Evolutionary conservation across 2,113 vertebrate species (phyloP), one percentile per base, ranked within the genome.

Genomic region (Melospiza georgiana): DNA sequence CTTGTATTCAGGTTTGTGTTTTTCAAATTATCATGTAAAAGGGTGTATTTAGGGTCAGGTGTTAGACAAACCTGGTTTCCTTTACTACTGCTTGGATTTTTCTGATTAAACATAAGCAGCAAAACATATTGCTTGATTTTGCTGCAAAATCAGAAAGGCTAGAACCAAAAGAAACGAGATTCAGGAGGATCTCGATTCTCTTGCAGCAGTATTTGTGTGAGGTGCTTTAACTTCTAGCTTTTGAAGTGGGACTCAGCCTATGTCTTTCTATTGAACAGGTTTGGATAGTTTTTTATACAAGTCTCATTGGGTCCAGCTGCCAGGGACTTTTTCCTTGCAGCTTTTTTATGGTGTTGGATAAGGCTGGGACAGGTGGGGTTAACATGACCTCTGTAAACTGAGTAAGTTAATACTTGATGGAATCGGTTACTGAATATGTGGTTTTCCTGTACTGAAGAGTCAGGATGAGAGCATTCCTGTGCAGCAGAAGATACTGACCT

Each of bases 321-420:
- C 59, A 28, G 59, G 5, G 9, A 15, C 25, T 23, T 48, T 41
- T 82, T 44, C 11, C 20, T 37, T 46, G 48, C 4, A n/a, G 16
- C 5, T 63, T 63, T 69, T 69, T 66, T 24, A 15, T 41, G 21
- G 19, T 31, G n/a, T 20, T 28, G 33, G 39, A 31, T 43, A 15
- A 24, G 2, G 2, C 3, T 30, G 35, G 25, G 28, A 25, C 37
- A 35, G 0, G 1, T 25, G 43, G 6, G 48, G 10, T 46, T 69
- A 74, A 27, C 52, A 23, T 12, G 35, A 74, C 31, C 52, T 62
- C 37, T 54, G 39, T 20, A 37, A 86, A 81, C 31, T 52, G 48
- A 43, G 3, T 19, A 33, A 89, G 87, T 94, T 90, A 95, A 95
- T 85, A 31, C 44, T 72, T 73, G 58, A 79, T 2, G 1, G 71